A percentile compares a stretch with the other conserved stretches of the same genome.
Evolutionary conservation across 1,140 invertebrate genomes (phyloP).

Genomic region (Galendromus occidentalis): DNA sequence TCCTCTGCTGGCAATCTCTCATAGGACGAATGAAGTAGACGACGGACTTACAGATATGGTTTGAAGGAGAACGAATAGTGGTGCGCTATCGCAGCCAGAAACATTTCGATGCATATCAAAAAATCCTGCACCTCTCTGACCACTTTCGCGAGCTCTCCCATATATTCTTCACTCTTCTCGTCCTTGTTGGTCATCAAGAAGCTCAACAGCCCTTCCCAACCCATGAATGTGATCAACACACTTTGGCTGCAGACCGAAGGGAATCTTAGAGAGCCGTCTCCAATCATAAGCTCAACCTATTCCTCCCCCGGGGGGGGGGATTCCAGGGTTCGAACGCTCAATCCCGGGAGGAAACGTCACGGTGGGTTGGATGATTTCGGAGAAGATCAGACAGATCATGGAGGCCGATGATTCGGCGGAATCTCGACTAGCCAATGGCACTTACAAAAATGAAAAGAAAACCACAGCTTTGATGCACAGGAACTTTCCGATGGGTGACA

Average conservation of each 20-base stretch:
- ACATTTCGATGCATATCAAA: conserved; percentile 93
- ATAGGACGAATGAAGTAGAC: too few relatives aligned
- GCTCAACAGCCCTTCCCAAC: conserved; percentile 32
- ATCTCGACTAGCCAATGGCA: too few relatives aligned
- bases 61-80: conserved; percentile 83
- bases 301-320: too few relatives aligned
- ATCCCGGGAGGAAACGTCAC: too few relatives aligned
- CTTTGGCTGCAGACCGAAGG: conserved; percentile 50
- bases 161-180: not conserved
- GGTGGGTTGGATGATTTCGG: too few relatives aligned
- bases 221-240: conserved; percentile 63
- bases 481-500: conserved; percentile 85
- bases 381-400: too few relatives aligned
- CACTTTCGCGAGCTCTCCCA: conserved; percentile 17
- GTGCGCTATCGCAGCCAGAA: conserved; percentile 78
- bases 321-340: too few relatives aligned
- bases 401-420: too few relatives aligned
- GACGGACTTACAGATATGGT: conserved; percentile 44
- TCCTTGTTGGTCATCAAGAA: not conserved
- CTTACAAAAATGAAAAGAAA: conserved; percentile 95
- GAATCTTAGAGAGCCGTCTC: too few relatives aligned
- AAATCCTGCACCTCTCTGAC: conserved; percentile 46
- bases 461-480: conserved; percentile 95
- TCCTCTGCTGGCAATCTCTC: too few relatives aligned
- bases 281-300: too few relatives aligned